Base-by-base conservation (phyloP, 37 sponge, comb jelly and placozoan genomes). In the Chondrosia reniformis region DNA sequence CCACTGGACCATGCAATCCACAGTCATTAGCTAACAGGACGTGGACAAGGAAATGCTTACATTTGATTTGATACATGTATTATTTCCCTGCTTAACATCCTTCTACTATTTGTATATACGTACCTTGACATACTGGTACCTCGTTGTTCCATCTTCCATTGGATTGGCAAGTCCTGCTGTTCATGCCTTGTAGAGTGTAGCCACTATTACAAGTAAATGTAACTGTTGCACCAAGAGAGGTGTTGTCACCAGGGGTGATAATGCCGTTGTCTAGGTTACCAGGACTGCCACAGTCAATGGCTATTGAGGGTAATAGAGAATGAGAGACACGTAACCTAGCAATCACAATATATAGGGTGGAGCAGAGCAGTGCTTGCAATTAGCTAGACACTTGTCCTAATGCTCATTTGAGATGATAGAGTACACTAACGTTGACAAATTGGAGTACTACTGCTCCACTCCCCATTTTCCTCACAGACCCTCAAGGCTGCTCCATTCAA, bases 21-120 rank as follows among this genome's bases (percentile, higher is more conserved):
- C 72, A 69, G 72, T 56, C 58, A 56, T 28, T 56, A 2, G 7
- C 58, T 56, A 28, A n/a, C n/a, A n/a, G n/a, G n/a, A n/a, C n/a
- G n/a, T n/a, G n/a, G n/a, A n/a, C n/a, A n/a, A 56, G 27, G 27
- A 24, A 56, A 56, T 24, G 27, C n/a, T 8, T 2, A 6, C 7
- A 15, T 56, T 6, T 8, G 58, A 8, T 24, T 56, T 3, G 3
- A 28, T 56, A 56, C 4, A 3, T 56, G 9, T 24, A 28, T 3
- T 56, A 28, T 56, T 6, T 3, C 27, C 27, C 27, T 24, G n/a
- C n/a, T n/a, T 2, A 3, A 24, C 58, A 3, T 3, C 58, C 58
- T 28, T 49, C 58, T 28, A 2, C 27, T 3, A 3, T 28, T 56
- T 4, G 58, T 56, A 28, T 3, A 56, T 4, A 56, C 58, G n/a